These are phyloP conservation scores for Emydoidea blandingii DNA, from an alignment of 2,797 vertebrate genomes.

Conservation along the genomic window DNA sequence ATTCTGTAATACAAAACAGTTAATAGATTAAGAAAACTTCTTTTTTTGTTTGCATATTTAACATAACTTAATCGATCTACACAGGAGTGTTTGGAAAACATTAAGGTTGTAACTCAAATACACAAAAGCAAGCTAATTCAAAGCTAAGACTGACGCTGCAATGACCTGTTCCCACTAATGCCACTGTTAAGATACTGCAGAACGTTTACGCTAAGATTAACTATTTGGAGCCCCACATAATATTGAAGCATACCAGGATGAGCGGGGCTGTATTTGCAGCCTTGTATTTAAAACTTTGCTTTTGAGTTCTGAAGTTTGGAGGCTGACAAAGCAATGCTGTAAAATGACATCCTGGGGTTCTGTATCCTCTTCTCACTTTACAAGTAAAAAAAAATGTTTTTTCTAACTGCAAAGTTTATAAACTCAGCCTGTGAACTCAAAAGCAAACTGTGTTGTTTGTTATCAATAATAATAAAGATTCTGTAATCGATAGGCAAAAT, in stretches of 20 bases:
- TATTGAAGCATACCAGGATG: neutral
- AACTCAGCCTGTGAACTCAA: rapidly evolving
- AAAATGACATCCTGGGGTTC: neutral
- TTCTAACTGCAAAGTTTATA: neutral
- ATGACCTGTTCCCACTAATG: neutral
- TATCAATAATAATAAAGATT: neutral
- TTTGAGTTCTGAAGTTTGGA: neutral
- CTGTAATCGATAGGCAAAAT: neutral
- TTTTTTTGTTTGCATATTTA: neutral
- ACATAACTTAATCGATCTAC: neutral
- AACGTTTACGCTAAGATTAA: neutral
- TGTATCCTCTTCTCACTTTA: neutral
- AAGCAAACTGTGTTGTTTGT: neutral
- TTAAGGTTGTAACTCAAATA: neutral
- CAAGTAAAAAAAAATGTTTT: neutral
- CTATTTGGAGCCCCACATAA: neutral
- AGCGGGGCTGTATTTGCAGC: neutral
- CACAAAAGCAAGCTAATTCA: neutral
- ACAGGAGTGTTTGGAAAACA: neutral
- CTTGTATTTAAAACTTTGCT: rapidly evolving
- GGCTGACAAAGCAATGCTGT: neutral
- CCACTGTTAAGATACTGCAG: neutral
- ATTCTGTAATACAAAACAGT: neutral
- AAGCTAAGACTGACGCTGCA: neutral
- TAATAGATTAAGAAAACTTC: neutral